Base-by-base conservation (phyloP, 2,888 invertebrate species). In the Endotricha flammealis region DNA sequence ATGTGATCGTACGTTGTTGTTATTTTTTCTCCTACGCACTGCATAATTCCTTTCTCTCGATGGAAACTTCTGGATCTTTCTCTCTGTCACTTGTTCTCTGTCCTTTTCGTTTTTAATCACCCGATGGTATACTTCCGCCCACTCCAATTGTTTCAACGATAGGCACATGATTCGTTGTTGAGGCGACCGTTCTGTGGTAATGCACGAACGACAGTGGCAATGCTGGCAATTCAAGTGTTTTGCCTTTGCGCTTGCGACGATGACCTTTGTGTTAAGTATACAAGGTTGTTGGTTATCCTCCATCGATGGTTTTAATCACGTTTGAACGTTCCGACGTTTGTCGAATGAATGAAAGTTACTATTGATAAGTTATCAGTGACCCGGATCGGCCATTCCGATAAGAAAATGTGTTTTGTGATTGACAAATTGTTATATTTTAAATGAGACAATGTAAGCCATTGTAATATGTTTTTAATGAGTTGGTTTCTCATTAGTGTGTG, bases 41-140 rank as follows among this genome's bases (percentile, higher is more conserved):
- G 92, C 92, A 57, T 88, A 88, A 65, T 92, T 90, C 47, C 92
- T 87, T 58, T 92, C 91, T 27, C 92, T 85, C 1, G 91, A 91
- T 1, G 91, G 91, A 64, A 92, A 92, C 56, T 90, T 90, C 36
- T 92, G 91, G 51, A 81, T 71, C 41, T 72, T 78, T 41, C 58
- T 64, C 44, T 57, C 53, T 12, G 44, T 39, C 29, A 57, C 56
- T 31, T 59, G 64, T 5, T 54, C 48, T 12, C n/a, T n/a, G n/a
- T 74, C 70, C 34, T 57, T 63, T 25, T 75, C 77, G 9, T 53
- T 52, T 12, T 70, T 70, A 16, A 60, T 61, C 16, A 82, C 57
- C 16, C 73, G 69, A 29, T 75, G 66, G 56, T 73, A 81, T 28
- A 82, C 68, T 38, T 81, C 81, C 47, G 74, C 63, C 71, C 78